phyloP scores from a whole-genome alignment of 1,140 invertebrate genomes.

The Zaprionus tsacasi region DNA sequence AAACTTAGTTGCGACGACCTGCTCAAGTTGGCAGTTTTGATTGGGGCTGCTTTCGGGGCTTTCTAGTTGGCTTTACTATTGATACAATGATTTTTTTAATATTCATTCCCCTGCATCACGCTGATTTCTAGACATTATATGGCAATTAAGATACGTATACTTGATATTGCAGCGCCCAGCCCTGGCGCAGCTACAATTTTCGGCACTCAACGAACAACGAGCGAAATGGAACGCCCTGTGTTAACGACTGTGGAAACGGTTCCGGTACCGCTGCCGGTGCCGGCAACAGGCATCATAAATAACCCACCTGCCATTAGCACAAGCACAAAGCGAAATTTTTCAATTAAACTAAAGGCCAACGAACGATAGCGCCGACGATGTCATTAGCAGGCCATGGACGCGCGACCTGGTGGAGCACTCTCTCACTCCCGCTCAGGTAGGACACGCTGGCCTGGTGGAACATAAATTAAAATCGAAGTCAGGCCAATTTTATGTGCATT shows the following conservation, averaged over 20 bases:
- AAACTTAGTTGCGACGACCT: neutral
- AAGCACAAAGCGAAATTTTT: conserved; percentile 76
- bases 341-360: conserved; percentile 76
- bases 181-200: neutral
- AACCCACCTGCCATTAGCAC: conserved; percentile 66
- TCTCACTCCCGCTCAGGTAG: neutral
- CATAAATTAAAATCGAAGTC: conserved; percentile 76
- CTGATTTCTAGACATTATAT: no score
- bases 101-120: no score
- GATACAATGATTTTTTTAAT: no score
- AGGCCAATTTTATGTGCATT: conserved; percentile 63
- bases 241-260: neutral
- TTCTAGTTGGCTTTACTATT: no score
- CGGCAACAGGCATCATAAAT: conserved; percentile 60
- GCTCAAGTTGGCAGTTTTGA: no score
- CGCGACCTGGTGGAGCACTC: neutral
- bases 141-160: no score
- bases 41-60: no score
- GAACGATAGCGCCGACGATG: conserved; percentile 60
- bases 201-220: neutral
- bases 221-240: neutral
- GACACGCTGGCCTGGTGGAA: conserved; percentile 30
- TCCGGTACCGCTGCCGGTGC: neutral
- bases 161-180: neutral
- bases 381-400: conserved; percentile 62